A percentile compares a stretch with the other conserved stretches of the same genome.
phyloP scores from a whole-genome alignment of 2,888 invertebrate genomes.

The Leucozona laternaria region DNA sequence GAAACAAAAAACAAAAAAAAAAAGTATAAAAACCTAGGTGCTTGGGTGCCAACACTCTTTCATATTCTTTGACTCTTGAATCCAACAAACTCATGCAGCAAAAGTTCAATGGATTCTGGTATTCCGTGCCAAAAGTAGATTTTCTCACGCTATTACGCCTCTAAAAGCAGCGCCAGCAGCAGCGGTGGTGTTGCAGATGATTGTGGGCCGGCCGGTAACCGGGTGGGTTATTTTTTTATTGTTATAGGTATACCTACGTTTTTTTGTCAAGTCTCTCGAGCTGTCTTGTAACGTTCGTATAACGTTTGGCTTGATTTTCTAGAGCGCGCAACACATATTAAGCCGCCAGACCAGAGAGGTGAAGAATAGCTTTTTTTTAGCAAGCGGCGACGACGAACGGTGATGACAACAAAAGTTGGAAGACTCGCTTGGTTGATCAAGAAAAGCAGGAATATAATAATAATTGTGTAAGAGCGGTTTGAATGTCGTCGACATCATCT shows the following conservation, averaged over 20 bases:
- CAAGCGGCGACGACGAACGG: background rate
- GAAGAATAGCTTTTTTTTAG: slow-evolving; percentile 19
- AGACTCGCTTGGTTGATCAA: slow-evolving; percentile 70
- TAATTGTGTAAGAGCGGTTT: slow-evolving; percentile 61
- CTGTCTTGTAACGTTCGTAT: slow-evolving; percentile 21
- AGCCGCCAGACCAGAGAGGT: background rate
- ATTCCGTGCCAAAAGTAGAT: slow-evolving; percentile 70
- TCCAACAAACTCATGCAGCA: background rate
- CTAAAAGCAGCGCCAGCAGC: background rate
- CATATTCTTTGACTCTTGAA: slow-evolving; percentile 10
- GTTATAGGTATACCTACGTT: slow-evolving; percentile 13
- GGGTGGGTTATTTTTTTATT: slow-evolving; percentile 27
- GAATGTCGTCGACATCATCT: slow-evolving; percentile 49
- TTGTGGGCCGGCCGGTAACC: slow-evolving; percentile 30
- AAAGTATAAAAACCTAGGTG: background rate
- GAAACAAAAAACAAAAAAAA: background rate
- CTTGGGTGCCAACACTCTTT: slow-evolving; percentile 30
- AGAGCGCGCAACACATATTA: slow-evolving; percentile 47
- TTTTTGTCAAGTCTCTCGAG: slow-evolving; percentile 3
- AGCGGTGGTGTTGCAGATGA: background rate
- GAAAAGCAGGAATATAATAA: slow-evolving; percentile 42
- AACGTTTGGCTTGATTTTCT: slow-evolving; percentile 65
- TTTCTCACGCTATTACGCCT: slow-evolving; percentile 72
- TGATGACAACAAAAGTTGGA: slow-evolving; percentile 10
- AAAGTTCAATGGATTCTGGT: slow-evolving; percentile 69